Base-by-base conservation (phyloP, 1,140 invertebrate species). In the Drosophila carrolli region DNA sequence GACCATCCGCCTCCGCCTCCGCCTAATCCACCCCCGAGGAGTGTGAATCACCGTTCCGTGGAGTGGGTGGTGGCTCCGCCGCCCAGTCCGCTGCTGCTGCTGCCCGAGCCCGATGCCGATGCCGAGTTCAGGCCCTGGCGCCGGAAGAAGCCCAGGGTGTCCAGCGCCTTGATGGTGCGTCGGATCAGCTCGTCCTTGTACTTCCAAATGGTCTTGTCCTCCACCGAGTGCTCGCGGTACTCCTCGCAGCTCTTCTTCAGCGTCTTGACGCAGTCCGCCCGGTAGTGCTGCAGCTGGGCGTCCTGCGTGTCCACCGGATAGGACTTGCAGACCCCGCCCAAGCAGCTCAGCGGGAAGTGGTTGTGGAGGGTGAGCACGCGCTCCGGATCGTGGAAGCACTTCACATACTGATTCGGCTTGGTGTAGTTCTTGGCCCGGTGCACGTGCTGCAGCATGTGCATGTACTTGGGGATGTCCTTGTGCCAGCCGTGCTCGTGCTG, bases 371-470 rank as follows among this genome's bases (percentile, higher is more conserved):
- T 97, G 7, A 98, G 94, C 14, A 97, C 97, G 66, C 96, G 94
- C 78, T 97, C 96, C 5, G 97, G 96, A 93, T 98, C 97, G 92
- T 98, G 97, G 93, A 98, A 98, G 93, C 97, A 98, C 93, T 98
- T 98, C 37, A 98, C 96, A 92, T 98, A 98, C 92, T 97, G 96
- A 74, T 97, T 97, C 1, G 97, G 97, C 93, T 98, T 98, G 1
- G 97, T 98, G 92, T 97, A 98, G 93, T 98, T 98, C 84, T 95
- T 95, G 48, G 96, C 96, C 7, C 97, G 94, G 88, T 97, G 97
- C 5, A 98, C 97, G 92, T 98, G 97, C 93, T 98, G 97, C 79
- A 98, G 91, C 97, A 98, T 98, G 92, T 98, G 97, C 95, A 98
- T 96, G 91, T 98, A 98, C 66, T 95, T 95, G 19, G 97, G 97